Evolutionary conservation across 23 tunicate genomes (phyloP), one percentile per base, ranked within the genome.

Genomic region (Trididemnum clinides): DNA sequence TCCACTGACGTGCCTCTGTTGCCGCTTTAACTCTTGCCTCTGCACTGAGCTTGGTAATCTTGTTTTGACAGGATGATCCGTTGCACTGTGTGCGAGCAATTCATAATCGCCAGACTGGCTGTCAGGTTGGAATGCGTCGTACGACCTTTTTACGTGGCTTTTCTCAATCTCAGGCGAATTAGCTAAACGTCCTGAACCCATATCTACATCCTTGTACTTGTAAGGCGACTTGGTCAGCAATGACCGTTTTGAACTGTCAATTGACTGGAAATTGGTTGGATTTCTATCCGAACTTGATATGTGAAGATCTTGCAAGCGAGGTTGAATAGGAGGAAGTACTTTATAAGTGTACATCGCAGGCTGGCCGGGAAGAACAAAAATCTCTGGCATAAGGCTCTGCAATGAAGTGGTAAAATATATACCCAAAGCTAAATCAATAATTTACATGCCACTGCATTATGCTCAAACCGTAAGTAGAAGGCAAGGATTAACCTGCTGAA

Each of bases 301-400:
- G 50, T 39, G 64, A 57, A 77, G 32, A 33, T 83, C 78, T 26
- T 65, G 93, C 54, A 81, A 35, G 10, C 73, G 79, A 0, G 93
- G 82, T 3, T 82, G 77, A 32, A 89, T 89, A 0, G 93, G 88
- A 23, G 88, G 93, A 31, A 89, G 84, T 33, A 82, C 88, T 7
- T 72, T 39, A 64, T 90, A 84, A 28, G 62, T 78, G 78, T 90
- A 90, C 89, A 84, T 84, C 5, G 64, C 86, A 28, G 95, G 95
- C 49, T 85, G 86, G 1, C 86, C 87, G 33, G 95, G 95, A 26
- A 90, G 74, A 29, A 90, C 81, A 59, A 90, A 90, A 34, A 90
- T 84, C 44, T 90, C 95, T 34, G 95, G 95, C 86, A 90, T 78
- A 34, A 71, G 57, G 34, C 85, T 90, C 95, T 90, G 85, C 39